Base-by-base conservation (phyloP, 2,797 vertebrate species). In the Australoheros facetus region DNA sequence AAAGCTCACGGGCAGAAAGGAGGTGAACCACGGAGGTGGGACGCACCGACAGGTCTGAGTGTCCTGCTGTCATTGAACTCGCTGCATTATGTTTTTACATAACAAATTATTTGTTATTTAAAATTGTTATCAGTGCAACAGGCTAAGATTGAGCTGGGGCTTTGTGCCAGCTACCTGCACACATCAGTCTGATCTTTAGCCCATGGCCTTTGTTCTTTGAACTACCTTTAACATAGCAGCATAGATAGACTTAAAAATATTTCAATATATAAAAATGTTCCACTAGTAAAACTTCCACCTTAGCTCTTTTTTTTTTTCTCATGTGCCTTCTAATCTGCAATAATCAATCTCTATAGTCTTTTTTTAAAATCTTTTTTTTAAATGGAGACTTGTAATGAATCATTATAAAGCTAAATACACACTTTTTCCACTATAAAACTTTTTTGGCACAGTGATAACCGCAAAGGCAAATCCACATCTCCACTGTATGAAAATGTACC, bases 21-120 rank as follows among this genome's bases (percentile, higher is more conserved):
- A 45, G 37, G 9, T 11, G 9, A 55, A 34, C 32, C 32, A 8
- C 32, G 32, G 32, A 34, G 73, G 59, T 71, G 53, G 83, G 77
- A 23, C 45, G 5, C 37, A 3, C 73, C 88, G 83, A 93, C 82
- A 83, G 79, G 80, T 45, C 72, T 16, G 0, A 59, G 34, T 87
- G 88, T 87, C 55, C 77, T 7, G 32, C 87, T 87, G 73, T 37
- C 8, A 14, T 77, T 86, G 84, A 88, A 86, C 89, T 78, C 26
- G 1, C 16, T 3, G 10, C 53, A 51, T 8, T 42, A 4, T 21
- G 21, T 28, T 60, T 90, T 89, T 91, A 82, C 77, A 73, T 88
- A 79, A 78, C 80, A 87, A 84, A 79, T 3, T 26, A 26, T 2
- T 26, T 26, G 26, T 26, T 26, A 26, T 26, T 2, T 26, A 26